These are phyloP conservation scores for Thaumetopoea pityocampa DNA, from an alignment of 1,140 invertebrate genomes.

Conservation along the genomic window DNA sequence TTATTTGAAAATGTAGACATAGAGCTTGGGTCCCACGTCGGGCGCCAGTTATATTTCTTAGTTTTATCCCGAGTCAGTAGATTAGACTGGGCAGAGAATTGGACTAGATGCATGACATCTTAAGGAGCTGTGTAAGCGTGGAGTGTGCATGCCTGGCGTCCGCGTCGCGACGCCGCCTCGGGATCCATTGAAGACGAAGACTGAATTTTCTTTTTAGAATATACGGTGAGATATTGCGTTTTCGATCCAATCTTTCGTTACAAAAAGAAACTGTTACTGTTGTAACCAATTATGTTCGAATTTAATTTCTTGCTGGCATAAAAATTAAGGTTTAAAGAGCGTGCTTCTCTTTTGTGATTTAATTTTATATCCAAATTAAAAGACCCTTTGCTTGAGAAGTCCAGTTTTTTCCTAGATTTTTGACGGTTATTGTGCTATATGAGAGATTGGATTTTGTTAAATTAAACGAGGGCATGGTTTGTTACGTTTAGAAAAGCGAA, in stretches of 20 bases:
- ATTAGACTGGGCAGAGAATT: constrained; percentile 18
- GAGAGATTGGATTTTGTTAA: constrained; percentile 4
- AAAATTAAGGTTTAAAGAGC: too few species aligned
- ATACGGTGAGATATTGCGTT: constrained; percentile 47
- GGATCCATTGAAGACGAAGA: constrained; percentile 39
- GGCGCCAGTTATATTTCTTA: constrained; percentile 39
- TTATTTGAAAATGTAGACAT: constrained; percentile 35
- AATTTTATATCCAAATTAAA: too few species aligned
- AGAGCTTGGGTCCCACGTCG: constrained; percentile 48
- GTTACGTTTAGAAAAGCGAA: constrained; percentile 3
- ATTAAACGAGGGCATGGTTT: constrained; percentile 13
- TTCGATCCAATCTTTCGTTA: constrained; percentile 10
- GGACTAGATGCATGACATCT: constrained; percentile 55
- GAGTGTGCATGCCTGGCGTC: constrained; percentile 48
- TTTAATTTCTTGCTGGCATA: too few species aligned
- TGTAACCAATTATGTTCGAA: neutral
- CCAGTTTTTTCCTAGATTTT: neutral
- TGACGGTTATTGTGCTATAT: too few species aligned
- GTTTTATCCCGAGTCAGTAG: constrained; percentile 10
- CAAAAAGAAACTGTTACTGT: neutral
- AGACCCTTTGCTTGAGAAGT: too few species aligned
- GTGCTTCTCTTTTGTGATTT: too few species aligned
- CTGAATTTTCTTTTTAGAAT: constrained; percentile 23
- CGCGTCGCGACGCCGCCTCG: constrained; percentile 21
- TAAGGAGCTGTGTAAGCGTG: constrained; percentile 38